A percentile compares a stretch with the other conserved stretches of the same genome.
Evolutionary conservation across 2,113 vertebrate genomes (phyloP).

Genomic region (Synchiropus splendidus): DNA sequence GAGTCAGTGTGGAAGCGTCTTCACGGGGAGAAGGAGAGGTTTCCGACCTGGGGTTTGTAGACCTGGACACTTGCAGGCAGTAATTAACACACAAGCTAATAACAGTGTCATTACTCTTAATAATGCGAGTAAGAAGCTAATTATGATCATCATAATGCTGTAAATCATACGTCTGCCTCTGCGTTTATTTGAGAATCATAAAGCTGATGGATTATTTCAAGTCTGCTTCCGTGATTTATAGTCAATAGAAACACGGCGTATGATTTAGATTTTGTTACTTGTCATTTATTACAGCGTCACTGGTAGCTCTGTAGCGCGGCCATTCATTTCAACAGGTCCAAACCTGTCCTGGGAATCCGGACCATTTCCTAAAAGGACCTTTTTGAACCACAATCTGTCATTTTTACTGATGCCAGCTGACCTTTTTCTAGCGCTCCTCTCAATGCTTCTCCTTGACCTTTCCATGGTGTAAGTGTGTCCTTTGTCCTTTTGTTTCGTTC

Average conservation of each 20-base stretch:
- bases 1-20: conserved; percentile 49
- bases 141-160: conserved; percentile 63
- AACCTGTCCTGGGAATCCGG: too few relatives aligned
- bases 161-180: conserved; percentile 49
- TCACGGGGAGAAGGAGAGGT: conserved; percentile 40
- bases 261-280: too few relatives aligned
- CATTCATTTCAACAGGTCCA: too few relatives aligned
- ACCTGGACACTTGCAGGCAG: conserved; percentile 38
- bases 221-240: conserved; percentile 56
- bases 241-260: conserved; percentile 35
- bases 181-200: conserved; percentile 30
- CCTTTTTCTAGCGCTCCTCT: conserved; percentile 47
- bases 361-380: too few relatives aligned
- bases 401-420: conserved; percentile 37
- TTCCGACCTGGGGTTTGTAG: conserved; percentile 38
- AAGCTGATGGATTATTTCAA: conserved; percentile 48
- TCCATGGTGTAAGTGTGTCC: conserved; percentile 28
- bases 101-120: conserved; percentile 61
- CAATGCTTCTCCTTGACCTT: conserved; percentile 62
- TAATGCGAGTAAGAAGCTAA: conserved; percentile 63
- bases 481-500: conserved; percentile 50
- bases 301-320: too few relatives aligned
- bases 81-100: conserved; percentile 59
- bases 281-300: too few relatives aligned
- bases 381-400: too few relatives aligned